A percentile compares a stretch with the other conserved stretches of the same genome.
Evolutionary conservation across 2,888 invertebrate genomes (phyloP).

Genomic region (Eumacrocentrus americanus): DNA sequence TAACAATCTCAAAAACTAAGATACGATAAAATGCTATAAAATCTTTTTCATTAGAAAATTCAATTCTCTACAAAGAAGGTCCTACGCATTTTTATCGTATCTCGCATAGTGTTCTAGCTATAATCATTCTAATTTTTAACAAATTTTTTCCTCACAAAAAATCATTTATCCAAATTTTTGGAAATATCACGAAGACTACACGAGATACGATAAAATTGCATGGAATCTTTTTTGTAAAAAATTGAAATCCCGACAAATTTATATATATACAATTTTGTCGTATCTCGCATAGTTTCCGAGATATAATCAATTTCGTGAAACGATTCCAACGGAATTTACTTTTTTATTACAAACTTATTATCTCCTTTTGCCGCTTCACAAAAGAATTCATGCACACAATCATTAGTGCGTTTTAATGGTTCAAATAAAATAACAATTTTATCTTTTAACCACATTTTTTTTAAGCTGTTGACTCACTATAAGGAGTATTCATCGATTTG

Average conservation of each 20-base stretch:
- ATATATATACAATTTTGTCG: not conserved
- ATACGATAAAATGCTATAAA: not conserved
- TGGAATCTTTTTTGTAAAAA: not conserved
- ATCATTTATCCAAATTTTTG: not conserved
- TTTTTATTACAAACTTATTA: too few species aligned
- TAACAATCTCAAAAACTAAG: too few species aligned
- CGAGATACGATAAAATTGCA: not conserved
- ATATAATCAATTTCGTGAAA: not conserved
- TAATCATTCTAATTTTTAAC: not conserved
- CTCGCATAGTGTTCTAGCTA: not conserved
- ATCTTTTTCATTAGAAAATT: not conserved
- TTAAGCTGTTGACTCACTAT: not conserved
- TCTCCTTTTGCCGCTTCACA: too few species aligned
- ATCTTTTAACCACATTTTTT: too few species aligned
- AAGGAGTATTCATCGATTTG: not conserved
- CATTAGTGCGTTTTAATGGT: too few species aligned
- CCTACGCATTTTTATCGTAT: not conserved
- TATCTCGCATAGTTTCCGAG: not conserved
- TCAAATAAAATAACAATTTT: too few species aligned
- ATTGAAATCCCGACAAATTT: not conserved
- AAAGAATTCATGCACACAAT: too few species aligned
- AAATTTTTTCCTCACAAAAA: not conserved
- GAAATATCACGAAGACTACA: not conserved
- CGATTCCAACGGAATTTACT: too few species aligned
- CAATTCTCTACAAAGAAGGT: not conserved